Base-by-base conservation (phyloP, 2,113 vertebrate genomes). In the Athene cunicularia region DNA sequence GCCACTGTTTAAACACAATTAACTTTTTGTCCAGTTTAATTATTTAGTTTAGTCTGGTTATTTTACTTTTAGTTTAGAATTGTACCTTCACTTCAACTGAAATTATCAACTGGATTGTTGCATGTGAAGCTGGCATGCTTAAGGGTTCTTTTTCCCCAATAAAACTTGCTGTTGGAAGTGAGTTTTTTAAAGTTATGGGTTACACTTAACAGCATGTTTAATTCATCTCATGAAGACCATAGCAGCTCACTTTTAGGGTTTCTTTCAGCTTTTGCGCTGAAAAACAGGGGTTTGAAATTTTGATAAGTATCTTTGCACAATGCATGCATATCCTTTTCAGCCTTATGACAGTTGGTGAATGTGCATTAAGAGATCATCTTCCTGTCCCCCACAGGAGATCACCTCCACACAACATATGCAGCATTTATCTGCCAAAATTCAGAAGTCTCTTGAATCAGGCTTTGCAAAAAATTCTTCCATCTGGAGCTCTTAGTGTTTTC, bases 351-450 rank as follows among this genome's bases (percentile, higher is more conserved):
- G 97, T 84, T 86, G 85, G 59, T 93, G 90, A 95, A 93, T 96
- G 96, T 95, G 95, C 96, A 95, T 95, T 97, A 95, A 97, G 94
- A 95, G 95, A 97, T 97, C 92, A 95, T 95, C 97, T 98, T 98
- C 97, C 97, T 98, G 97, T 97, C 92, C 94, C 89, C 95, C 92
- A 96, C 95, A 91, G 96, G 95, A 96, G 95, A 91, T 88, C 96
- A 98, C 97, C 96, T 98, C 97, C 83, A 91, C 94, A 97, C 93
- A 98, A 91, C 98, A 98, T 98, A 98, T 98, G 98, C 94, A 97
- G 94, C 88, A 59, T 85, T 95, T 37, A 75, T 97, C 92, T 98
- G 98, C 98, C 98, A 98, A 97, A 95, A 93, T 88, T 96, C 92
- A 91, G 41, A 93, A 97, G 95, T 71, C 91, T 97, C 94, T 95